Evolutionary conservation across 1,140 invertebrate genomes (phyloP).

Genomic region (Platyura marginata): DNA sequence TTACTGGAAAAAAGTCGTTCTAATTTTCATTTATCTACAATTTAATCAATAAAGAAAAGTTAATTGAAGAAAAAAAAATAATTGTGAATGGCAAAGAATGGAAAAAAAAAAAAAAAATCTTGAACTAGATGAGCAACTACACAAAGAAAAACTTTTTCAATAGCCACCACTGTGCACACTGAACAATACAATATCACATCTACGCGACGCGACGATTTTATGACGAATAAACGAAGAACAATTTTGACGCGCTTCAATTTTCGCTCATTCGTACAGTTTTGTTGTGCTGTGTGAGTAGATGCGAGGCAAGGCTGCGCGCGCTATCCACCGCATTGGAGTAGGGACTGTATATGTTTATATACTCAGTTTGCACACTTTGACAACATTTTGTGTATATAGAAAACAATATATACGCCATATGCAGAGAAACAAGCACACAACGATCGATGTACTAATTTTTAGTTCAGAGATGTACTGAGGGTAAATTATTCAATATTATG

Average conservation of each 20-base stretch:
- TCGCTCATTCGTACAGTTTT: background rate
- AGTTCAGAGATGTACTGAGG: too few relatives aligned
- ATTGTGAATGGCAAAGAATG: background rate
- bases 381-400: too few relatives aligned
- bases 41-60: background rate
- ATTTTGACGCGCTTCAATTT: background rate
- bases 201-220: background rate
- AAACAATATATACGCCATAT: too few relatives aligned
- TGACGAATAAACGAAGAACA: background rate
- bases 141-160: background rate
- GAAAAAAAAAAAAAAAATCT: background rate
- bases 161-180: background rate
- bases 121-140: background rate
- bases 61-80: background rate
- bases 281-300: too few relatives aligned
- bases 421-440: too few relatives aligned
- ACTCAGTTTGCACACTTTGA: too few relatives aligned
- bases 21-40: background rate
- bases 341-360: too few relatives aligned
- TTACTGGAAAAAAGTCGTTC: too few relatives aligned
- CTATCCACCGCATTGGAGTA: too few relatives aligned
- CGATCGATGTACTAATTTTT: too few relatives aligned
- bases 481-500: too few relatives aligned
- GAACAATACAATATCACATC: background rate
- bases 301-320: too few relatives aligned